Percentiles rank a stretch among this genome's conserved stretches.
Evolutionary conservation across 1,140 invertebrate species (phyloP).

Genomic region (Arion vulgaris): DNA sequence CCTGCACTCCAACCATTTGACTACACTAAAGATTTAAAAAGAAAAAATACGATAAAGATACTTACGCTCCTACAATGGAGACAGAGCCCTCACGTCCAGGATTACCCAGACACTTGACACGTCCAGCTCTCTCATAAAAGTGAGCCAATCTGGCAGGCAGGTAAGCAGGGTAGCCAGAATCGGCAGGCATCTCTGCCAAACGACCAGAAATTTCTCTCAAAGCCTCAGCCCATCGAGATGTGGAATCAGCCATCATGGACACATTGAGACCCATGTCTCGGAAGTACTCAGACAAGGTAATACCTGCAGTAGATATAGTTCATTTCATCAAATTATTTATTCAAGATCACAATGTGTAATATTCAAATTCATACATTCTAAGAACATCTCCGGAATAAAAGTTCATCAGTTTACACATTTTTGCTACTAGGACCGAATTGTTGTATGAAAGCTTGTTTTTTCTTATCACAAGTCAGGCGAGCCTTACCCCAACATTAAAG

Average conservation of each 20-base stretch:
- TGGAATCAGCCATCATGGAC: conserved; percentile 99
- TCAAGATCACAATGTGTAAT: too few species aligned
- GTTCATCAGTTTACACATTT: too few species aligned
- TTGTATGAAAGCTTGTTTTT: too few species aligned
- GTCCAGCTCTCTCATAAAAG: conserved; percentile 99
- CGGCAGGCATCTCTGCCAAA: conserved; percentile 99
- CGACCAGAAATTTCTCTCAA: conserved; percentile 99
- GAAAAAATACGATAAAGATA: conserved; percentile 27
- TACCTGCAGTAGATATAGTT: conserved; percentile 78
- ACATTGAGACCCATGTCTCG: conserved; percentile 99
- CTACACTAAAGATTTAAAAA: too few species aligned
- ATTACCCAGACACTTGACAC: conserved; percentile 97
- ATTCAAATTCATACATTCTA: too few species aligned
- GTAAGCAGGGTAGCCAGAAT: conserved; percentile 98
- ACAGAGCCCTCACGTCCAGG: conserved; percentile 98
- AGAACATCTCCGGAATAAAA: too few species aligned
- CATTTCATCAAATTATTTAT: background rate
- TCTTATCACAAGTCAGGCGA: too few species aligned
- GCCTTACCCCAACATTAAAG: too few species aligned
- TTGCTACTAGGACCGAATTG: too few species aligned
- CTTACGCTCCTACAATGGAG: conserved; percentile 96
- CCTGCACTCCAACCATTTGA: too few species aligned
- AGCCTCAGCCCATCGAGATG: conserved; percentile 99
- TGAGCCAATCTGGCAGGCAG: conserved; percentile 97
- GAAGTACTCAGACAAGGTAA: conserved; percentile 98